Conservation (phyloP, 2,797 vertebrate species). For the Xyrichtys novacula region DNA sequence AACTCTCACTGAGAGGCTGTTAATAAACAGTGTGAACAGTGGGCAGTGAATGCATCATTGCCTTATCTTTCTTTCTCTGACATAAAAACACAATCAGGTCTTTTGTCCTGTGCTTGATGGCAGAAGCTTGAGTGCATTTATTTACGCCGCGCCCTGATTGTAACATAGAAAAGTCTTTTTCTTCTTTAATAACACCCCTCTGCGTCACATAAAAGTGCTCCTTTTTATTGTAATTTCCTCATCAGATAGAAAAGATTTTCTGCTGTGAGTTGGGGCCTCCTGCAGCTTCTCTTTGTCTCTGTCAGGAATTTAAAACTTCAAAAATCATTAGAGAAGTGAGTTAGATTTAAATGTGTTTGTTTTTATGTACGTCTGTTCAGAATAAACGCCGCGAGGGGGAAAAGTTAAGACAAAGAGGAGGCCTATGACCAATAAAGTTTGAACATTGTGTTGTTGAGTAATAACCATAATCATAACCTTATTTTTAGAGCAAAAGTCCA, state of each 20-base stretch:
- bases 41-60: conserved; percentile 28
- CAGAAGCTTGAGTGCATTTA: conserved; percentile 10
- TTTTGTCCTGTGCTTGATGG: not conserved
- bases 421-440: too few relatives aligned
- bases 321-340: not conserved
- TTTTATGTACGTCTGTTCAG: not conserved
- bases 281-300: conserved; percentile 7
- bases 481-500: too few relatives aligned
- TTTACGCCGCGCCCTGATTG: not conserved
- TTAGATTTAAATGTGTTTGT: not conserved
- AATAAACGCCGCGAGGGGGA: too few relatives aligned
- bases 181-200: conserved; percentile 11
- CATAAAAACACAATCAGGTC: conserved; percentile 24
- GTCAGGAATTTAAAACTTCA: not conserved
- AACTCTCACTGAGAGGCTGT: conserved; percentile 37
- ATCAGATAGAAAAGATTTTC: conserved; percentile 23
- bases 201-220: conserved; percentile 5
- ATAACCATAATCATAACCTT: too few relatives aligned
- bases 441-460: too few relatives aligned
- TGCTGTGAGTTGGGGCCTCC: not conserved
- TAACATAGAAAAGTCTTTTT: conserved; percentile 6
- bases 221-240: conserved; percentile 16
- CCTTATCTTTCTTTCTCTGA: conserved; percentile 19
- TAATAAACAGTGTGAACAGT: conserved; percentile 46
- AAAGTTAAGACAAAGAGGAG: too few relatives aligned